A percentile compares a stretch with the other conserved stretches of the same genome.
Evolutionary conservation across 1,140 invertebrate species (phyloP).

Genomic region (Heliconius congener): DNA sequence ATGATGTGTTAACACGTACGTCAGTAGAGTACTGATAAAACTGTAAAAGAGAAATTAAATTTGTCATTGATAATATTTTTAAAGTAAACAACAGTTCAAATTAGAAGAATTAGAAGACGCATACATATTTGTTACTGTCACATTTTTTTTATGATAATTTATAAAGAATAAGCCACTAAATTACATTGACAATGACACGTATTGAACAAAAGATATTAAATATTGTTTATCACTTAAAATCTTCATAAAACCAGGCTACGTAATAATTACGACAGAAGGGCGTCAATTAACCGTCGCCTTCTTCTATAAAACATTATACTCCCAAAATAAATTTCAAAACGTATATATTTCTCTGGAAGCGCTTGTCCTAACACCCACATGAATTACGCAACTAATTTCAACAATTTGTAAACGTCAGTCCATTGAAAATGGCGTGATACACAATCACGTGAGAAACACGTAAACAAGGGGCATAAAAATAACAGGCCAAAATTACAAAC

Average conservation of each 20-base stretch:
- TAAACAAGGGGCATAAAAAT: constrained; percentile 58
- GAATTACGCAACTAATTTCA: constrained; percentile 56
- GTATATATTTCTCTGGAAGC: not conserved
- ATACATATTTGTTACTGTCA: too few relatives aligned
- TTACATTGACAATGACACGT: too few relatives aligned
- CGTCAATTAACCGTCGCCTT: not conserved
- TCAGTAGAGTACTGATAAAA: constrained; percentile 94
- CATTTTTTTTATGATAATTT: too few relatives aligned
- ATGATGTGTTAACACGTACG: constrained; percentile 93
- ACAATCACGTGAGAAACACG: constrained; percentile 65
- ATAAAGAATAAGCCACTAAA: too few relatives aligned
- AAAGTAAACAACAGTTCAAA: not conserved
- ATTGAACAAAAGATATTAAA: too few relatives aligned
- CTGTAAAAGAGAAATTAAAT: constrained; percentile 80
- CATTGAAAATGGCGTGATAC: constrained; percentile 38
- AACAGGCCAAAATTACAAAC: constrained; percentile 38
- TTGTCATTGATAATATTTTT: not conserved
- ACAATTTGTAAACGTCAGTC: constrained; percentile 55
- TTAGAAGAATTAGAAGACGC: too few relatives aligned
- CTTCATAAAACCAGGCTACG: too few relatives aligned
- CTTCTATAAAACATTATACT: not conserved
- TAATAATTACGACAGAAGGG: too few relatives aligned
- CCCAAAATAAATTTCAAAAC: not conserved
- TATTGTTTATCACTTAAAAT: too few relatives aligned
- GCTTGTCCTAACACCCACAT: constrained; percentile 19